A percentile compares a stretch with the other conserved stretches of the same genome.
phyloP scores from a whole-genome alignment of 2,113 vertebrate species.

The Epinephelus cyanopodus region DNA sequence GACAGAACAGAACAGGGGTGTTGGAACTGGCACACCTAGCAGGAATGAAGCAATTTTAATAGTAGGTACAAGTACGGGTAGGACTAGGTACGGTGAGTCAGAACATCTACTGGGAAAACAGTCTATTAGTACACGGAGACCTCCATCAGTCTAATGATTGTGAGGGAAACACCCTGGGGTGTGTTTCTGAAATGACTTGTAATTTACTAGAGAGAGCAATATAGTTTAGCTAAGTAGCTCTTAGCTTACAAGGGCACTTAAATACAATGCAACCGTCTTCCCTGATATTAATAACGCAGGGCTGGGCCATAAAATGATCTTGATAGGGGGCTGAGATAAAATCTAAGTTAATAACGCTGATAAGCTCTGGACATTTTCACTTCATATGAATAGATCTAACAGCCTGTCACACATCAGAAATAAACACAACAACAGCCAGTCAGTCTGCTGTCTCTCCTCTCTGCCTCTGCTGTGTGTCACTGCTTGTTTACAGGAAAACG shows the following conservation, averaged over 20 bases:
- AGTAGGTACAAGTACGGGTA: background rate
- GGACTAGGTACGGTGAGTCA: background rate
- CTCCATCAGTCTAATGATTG: background rate
- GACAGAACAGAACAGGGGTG: background rate
- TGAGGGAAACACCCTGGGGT: background rate
- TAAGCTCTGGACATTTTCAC: too few species aligned
- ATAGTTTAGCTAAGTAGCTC: background rate
- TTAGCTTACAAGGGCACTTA: background rate
- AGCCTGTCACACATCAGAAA: too few species aligned
- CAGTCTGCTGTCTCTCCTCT: too few species aligned
- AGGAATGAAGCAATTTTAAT: background rate
- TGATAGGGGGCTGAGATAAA: too few species aligned
- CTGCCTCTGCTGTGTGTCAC: too few species aligned
- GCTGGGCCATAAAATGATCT: too few species aligned
- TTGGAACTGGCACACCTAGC: constrained; percentile 3
- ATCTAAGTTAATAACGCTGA: too few species aligned
- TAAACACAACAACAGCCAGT: too few species aligned
- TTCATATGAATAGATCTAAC: too few species aligned
- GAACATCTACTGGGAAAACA: background rate
- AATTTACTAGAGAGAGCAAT: background rate
- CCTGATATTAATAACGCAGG: too few species aligned
- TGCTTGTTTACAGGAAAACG: too few species aligned
- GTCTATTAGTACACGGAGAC: background rate
- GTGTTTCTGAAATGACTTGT: background rate
- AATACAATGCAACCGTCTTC: too few species aligned